A percentile compares a stretch with the other conserved stretches of the same genome.
phyloP scores from a whole-genome alignment of 35 echinoderm and acorn worm species.

The Strongylocentrotus purpuratus region DNA sequence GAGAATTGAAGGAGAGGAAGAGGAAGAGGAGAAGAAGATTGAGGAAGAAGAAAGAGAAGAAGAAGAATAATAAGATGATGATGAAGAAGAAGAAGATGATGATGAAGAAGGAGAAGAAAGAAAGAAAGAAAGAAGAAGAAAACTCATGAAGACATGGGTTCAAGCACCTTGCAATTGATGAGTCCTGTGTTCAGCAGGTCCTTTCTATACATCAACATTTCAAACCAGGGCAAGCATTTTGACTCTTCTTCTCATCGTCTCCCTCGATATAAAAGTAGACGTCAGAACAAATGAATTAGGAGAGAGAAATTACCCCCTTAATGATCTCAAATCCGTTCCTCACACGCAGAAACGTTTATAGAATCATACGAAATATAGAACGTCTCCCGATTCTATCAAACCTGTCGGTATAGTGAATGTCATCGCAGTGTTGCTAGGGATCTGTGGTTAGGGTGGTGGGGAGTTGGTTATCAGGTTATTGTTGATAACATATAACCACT shows the following conservation, averaged over 20 bases:
- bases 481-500: no score
- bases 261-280: neutral
- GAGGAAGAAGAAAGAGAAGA: no score
- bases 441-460: neutral
- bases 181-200: no score
- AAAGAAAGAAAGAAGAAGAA: no score
- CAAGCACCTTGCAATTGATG: no score
- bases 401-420: neutral
- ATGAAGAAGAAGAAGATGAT: no score
- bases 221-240: neutral
- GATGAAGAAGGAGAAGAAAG: no score
- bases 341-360: neutral
- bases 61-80: no score
- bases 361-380: neutral
- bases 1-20: no score
- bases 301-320: neutral
- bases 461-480: neutral
- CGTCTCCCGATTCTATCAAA: neutral
- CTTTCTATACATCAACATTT: no score
- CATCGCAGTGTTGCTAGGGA: neutral
- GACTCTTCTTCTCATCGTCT: neutral
- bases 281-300: constrained; percentile 26
- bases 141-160: no score
- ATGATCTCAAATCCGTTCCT: constrained; percentile 30
- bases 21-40: no score